Base-by-base conservation (phyloP, 2,113 vertebrate genomes). In the Okapia johnstoni region DNA sequence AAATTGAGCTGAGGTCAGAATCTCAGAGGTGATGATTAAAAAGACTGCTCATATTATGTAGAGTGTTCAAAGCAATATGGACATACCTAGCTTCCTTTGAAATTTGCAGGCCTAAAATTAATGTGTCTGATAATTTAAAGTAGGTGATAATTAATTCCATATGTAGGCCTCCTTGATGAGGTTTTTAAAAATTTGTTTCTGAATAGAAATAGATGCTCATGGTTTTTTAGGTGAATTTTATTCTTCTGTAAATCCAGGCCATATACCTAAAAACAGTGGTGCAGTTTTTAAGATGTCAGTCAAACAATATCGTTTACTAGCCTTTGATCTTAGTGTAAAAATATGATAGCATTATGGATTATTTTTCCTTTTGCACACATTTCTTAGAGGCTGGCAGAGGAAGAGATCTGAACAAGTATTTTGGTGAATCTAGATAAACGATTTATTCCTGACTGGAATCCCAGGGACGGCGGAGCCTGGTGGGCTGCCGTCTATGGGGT, bases 81-180 rank as follows among this genome's bases (percentile, higher is more conserved):
- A 50, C 30, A 6, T 55, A 15, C 26, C 58, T 30, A 76, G 25
- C 9, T 94, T 79, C 57, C 79, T 97, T 94, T 96, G 96, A 93
- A 90, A 60, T 93, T n/a, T 77, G n/a, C 16, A 66, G 66, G 16
- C 70, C 33, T 61, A 25, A 96, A 79, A 63, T 77, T 36, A 85
- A 87, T 28, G 77, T 79, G 70, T 66, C 80, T 97, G 79, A 40
- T 81, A 30, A 48, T 73, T 86, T 90, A 61, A 73, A 94, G 46
- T 48, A 83, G 79, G 85, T 87, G 85, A 90, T 93, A 90, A 95
- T 96, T 94, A 95, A 84, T 58, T 85, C 43, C 46, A 63, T 46
- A 1, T 60, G 76, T 26, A 48, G 4, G 6, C 40, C 10, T 97
- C 36, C 30, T 97, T 46, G 25, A 10, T 76, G 58, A 66, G 30